Base-by-base conservation (phyloP, 2,888 invertebrate genomes). In the Drosophila ezoana region DNA sequence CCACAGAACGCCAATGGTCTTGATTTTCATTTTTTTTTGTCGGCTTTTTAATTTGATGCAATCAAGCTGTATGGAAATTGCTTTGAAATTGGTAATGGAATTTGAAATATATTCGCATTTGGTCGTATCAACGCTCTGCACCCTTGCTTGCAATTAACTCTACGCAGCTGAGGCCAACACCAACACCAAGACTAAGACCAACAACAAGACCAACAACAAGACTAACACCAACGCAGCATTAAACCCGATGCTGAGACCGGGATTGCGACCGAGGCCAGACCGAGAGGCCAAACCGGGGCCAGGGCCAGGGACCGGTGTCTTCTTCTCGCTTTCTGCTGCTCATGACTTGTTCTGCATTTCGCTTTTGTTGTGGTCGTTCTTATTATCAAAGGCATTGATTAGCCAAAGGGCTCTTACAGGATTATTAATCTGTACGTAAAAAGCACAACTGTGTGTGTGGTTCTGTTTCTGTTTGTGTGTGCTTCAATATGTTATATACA, bases 31-130 rank as follows among this genome's bases (percentile, higher is more conserved):
- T 73, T 70, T 66, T 63, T 74, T 65, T 68, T 76, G 76, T 71
- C 62, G 76, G 81, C 54, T 77, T 78, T 82, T 89, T 86, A 81
- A 79, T 86, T 81, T 72, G 76, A 82, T 86, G 76, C 82, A 87
- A 89, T 88, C 86, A 86, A 71, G 70, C 79, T 66, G 76, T 86
- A 89, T 87, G 84, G 84, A 89, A 89, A 89, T 89, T 81, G 75
- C 81, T 86, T 84, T 76, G 62, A 75, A 79, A 81, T 81, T 79
- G 71, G 71, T 66, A 72, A 76, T 76, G 75, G 66, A 71, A 76
- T 74, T 79, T 79, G 70, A 81, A 74, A 79, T 72, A 72, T 73
- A 79, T 79, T 69, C 71, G 57, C 72, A 68, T 79, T 76, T 79
- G 62, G 58, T 61, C 53, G 59, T 44, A 43, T 62, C 66, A 80